Evolutionary conservation across 2,888 invertebrate species (phyloP).

Genomic region (Steinernema carpocapsae): DNA sequence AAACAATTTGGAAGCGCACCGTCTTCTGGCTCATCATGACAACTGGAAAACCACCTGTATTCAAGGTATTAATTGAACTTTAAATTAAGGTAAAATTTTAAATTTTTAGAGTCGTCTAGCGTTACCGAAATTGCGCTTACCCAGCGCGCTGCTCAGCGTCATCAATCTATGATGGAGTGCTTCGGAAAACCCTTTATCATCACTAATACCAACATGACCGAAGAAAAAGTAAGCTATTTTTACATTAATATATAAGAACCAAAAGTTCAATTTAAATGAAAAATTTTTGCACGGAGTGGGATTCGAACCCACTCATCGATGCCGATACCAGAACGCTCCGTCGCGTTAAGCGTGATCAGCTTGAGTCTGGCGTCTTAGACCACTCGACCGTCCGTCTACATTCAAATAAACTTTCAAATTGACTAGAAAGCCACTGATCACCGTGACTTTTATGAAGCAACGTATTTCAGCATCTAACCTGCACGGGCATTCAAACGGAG

Average conservation of each 20-base stretch:
- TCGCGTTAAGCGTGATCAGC: slow-evolving; percentile 43
- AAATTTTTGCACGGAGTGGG: slow-evolving; percentile 23
- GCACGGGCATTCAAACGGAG: slow-evolving; percentile 38
- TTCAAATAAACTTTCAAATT: neutral
- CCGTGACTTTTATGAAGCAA: neutral
- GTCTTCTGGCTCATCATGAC: slow-evolving; percentile 6
- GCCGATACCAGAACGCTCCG: slow-evolving; percentile 28
- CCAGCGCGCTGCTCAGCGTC: slow-evolving; percentile 2
- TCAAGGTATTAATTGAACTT: neutral
- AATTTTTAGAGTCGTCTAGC: neutral
- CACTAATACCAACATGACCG: slow-evolving; percentile 11
- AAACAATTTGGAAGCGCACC: slow-evolving; percentile 16
- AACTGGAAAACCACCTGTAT: slow-evolving; percentile 25
- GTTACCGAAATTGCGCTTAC: neutral
- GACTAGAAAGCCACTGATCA: neutral
- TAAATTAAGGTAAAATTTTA: too few relatives aligned
- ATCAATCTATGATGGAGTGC: slow-evolving; percentile 29
- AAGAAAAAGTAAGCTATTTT: slow-evolving; percentile 4
- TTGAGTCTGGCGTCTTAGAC: slow-evolving; percentile 71
- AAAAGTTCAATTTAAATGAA: neutral
- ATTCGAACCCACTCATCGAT: slow-evolving; percentile 30
- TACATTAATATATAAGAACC: neutral
- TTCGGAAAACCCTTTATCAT: slow-evolving; percentile 19
- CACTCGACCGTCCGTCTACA: slow-evolving; percentile 69
- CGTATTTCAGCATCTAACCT: slow-evolving; percentile 36